Percentiles rank a stretch among this genome's conserved stretches.
Conservation (phyloP, 2,888 invertebrate genomes). For the Dichetophora obliterata region DNA sequence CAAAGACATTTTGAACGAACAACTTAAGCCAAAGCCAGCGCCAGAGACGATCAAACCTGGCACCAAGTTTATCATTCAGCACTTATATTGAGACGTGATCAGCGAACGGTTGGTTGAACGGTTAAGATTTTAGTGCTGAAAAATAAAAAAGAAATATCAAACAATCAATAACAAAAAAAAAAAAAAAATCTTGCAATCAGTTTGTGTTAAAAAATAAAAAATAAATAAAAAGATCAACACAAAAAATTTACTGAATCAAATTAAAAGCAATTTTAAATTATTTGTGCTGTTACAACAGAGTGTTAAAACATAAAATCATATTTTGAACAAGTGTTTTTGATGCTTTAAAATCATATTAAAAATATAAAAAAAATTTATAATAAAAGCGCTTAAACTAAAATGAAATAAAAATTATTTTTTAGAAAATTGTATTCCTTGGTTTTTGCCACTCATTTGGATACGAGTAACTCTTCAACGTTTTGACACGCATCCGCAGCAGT, state of each 20-base stretch:
- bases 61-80: background rate
- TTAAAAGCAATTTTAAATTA: background rate
- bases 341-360: too few species aligned
- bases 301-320: background rate
- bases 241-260: background rate
- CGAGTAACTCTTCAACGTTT: background rate
- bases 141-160: background rate
- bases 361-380: background rate
- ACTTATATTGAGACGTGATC: slow-evolving; percentile 31
- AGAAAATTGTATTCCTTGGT: background rate
- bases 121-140: slow-evolving; percentile 5
- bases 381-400: background rate
- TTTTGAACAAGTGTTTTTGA: background rate
- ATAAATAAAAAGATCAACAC: background rate
- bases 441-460: slow-evolving; percentile 3
- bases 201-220: slow-evolving; percentile 16
- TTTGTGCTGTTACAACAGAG: background rate
- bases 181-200: slow-evolving; percentile 1
- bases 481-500: background rate
- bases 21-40: too few species aligned
- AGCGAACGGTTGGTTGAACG: slow-evolving; percentile 26
- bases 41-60: background rate
- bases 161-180: background rate
- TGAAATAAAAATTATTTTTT: background rate
- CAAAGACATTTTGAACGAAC: slow-evolving; percentile 9